phyloP scores from a whole-genome alignment of 2,888 invertebrate species.

The Epistrophe eligans region DNA sequence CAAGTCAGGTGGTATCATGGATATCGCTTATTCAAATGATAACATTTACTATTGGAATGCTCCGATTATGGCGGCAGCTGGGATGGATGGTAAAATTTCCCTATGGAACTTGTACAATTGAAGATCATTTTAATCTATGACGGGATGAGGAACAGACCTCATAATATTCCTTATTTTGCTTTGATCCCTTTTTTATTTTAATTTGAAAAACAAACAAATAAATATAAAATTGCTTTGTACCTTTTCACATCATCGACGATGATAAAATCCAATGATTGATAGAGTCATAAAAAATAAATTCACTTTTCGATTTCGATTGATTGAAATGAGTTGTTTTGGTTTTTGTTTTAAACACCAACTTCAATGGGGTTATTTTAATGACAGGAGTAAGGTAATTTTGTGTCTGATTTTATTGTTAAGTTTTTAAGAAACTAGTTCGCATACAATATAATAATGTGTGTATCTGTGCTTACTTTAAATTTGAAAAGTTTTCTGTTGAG shows the following conservation, averaged over 20 bases:
- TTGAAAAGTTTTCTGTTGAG: too few relatives aligned
- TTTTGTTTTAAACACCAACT: background rate
- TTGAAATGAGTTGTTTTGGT: background rate
- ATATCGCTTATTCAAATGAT: slow-evolving; percentile 88
- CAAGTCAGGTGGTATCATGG: slow-evolving; percentile 88
- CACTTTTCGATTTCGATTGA: background rate
- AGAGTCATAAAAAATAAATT: slow-evolving; percentile 3
- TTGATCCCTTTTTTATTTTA: slow-evolving; percentile 5
- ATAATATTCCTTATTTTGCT: slow-evolving; percentile 33
- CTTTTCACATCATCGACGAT: slow-evolving; percentile 2
- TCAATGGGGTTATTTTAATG: background rate
- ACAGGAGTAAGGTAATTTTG: too few relatives aligned
- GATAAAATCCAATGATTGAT: slow-evolving; percentile 3
- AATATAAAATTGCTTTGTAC: slow-evolving; percentile 1
- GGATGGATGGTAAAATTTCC: slow-evolving; percentile 90
- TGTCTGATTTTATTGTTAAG: too few relatives aligned
- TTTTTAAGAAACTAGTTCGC: too few relatives aligned
- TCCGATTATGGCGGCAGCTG: slow-evolving; percentile 91
- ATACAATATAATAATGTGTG: too few relatives aligned
- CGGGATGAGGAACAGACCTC: background rate
- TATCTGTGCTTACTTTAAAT: too few relatives aligned
- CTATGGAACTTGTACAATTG: slow-evolving; percentile 92
- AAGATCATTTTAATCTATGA: slow-evolving; percentile 74
- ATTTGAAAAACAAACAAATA: slow-evolving; percentile 2
- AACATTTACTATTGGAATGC: slow-evolving; percentile 88